Conservation (phyloP, 2,888 invertebrate genomes). For the Scaptodrosophila latifasciaeformis region DNA sequence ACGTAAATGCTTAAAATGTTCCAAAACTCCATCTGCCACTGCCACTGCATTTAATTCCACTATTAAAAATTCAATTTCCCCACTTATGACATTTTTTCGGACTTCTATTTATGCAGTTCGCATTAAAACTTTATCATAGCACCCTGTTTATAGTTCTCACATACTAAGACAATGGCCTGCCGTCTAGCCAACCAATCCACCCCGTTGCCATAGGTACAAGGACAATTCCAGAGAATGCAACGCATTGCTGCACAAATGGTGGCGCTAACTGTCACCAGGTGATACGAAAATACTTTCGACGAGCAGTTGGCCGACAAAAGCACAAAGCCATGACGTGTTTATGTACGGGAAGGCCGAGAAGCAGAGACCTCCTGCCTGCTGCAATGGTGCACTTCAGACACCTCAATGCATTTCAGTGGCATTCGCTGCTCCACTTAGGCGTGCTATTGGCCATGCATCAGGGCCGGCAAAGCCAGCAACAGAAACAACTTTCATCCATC, state of each 20-base stretch:
- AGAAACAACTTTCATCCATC: constrained; percentile 12
- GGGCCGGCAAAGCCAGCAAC: constrained; percentile 25
- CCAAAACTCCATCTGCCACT: too few species aligned
- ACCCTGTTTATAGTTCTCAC: too few species aligned
- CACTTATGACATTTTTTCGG: too few species aligned
- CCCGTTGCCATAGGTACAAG: too few species aligned
- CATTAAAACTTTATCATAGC: too few species aligned
- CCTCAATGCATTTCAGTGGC: constrained; percentile 9
- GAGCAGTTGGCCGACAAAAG: constrained; percentile 18
- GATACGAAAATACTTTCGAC: constrained; percentile 5
- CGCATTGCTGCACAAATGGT: constrained; percentile 13
- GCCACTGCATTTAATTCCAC: too few species aligned
- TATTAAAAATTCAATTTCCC: too few species aligned
- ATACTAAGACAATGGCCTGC: too few species aligned
- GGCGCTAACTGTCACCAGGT: constrained; percentile 33
- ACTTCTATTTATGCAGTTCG: too few species aligned
- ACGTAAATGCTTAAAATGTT: too few species aligned
- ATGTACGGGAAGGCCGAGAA: constrained; percentile 20
- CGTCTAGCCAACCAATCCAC: too few species aligned
- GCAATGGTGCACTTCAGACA: background rate
- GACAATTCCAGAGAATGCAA: too few species aligned
- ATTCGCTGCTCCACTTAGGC: constrained; percentile 39
- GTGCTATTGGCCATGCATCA: constrained; percentile 62
- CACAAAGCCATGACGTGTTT: constrained; percentile 27
- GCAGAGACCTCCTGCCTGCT: background rate